phyloP scores from a whole-genome alignment of 1,140 invertebrate genomes.

The Trichogramma pretiosum region DNA sequence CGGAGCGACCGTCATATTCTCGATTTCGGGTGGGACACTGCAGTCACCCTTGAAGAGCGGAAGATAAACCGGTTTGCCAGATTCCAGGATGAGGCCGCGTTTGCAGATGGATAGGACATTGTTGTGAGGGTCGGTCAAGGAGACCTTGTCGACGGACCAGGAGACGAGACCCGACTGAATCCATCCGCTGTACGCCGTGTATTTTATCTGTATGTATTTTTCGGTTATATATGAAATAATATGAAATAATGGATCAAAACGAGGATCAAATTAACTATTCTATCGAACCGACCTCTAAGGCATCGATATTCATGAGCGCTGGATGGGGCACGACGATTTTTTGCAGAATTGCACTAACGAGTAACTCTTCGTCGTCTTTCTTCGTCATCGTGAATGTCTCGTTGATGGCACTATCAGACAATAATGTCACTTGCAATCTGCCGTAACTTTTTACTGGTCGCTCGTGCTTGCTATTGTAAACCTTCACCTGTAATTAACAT shows the following conservation, averaged over 20 bases:
- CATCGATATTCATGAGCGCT: conserved; percentile 55
- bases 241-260: too few species aligned
- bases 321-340: conserved; percentile 83
- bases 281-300: conserved; percentile 33
- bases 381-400: conserved; percentile 83
- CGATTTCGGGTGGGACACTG: conserved; percentile 43
- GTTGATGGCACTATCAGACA: conserved; percentile 72
- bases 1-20: conserved; percentile 24
- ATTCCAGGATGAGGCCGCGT: conserved; percentile 63
- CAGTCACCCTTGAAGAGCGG: conserved; percentile 70
- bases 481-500: conserved; percentile 47
- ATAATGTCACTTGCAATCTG: conserved; percentile 70
- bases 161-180: conserved; percentile 71
- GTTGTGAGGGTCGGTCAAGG: conserved; percentile 76
- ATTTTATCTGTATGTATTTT: conserved; percentile 66
- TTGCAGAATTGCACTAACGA: conserved; percentile 60
- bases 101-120: conserved; percentile 73
- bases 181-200: conserved; percentile 86
- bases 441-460: conserved; percentile 65
- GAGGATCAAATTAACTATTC: too few species aligned
- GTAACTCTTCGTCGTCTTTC: conserved; percentile 70
- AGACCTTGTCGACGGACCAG: conserved; percentile 74
- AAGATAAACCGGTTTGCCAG: conserved; percentile 60
- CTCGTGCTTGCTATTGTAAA: conserved; percentile 63
- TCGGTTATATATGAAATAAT: too few species aligned